phyloP scores from a whole-genome alignment of 1,140 invertebrate species.

The Drosophila asahinai region DNA sequence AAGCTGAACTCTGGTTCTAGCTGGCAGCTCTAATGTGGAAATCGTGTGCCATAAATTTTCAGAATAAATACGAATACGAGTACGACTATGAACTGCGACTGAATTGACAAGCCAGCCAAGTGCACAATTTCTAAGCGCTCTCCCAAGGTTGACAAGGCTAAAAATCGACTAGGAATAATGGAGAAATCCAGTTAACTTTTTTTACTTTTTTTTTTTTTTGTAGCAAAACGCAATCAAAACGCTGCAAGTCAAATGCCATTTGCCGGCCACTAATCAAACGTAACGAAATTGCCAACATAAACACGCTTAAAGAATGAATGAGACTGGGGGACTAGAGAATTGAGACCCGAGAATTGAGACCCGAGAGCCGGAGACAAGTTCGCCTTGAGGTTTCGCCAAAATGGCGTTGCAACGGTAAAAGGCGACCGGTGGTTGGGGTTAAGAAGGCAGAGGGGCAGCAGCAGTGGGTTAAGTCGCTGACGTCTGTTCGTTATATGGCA shows the following conservation, averaged over 20 bases:
- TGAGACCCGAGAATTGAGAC: constrained; percentile 9
- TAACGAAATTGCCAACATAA: constrained; percentile 78
- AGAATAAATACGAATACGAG: constrained; percentile 42
- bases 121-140: constrained; percentile 72
- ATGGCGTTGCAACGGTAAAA: constrained; percentile 80
- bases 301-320: constrained; percentile 75
- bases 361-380: constrained; percentile 61
- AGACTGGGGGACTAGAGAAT: constrained; percentile 21
- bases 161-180: constrained; percentile 35
- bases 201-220: constrained; percentile 7
- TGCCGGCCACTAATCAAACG: constrained; percentile 81
- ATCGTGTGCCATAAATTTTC: constrained; percentile 79
- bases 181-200: constrained; percentile 71
- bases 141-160: constrained; percentile 68
- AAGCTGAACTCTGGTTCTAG: constrained; percentile 52
- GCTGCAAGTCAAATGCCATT: constrained; percentile 77
- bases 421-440: constrained; percentile 12
- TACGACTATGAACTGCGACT: background rate
- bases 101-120: constrained; percentile 70
- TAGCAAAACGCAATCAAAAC: constrained; percentile 66
- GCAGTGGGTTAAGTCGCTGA: constrained; percentile 35
- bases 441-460: constrained; percentile 3
- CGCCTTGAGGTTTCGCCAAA: constrained; percentile 79
- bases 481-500: constrained; percentile 35
- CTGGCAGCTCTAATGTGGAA: constrained; percentile 61